Evolutionary conservation across 1,140 invertebrate genomes (phyloP).

Genomic region (Drosophila kurseongensis): DNA sequence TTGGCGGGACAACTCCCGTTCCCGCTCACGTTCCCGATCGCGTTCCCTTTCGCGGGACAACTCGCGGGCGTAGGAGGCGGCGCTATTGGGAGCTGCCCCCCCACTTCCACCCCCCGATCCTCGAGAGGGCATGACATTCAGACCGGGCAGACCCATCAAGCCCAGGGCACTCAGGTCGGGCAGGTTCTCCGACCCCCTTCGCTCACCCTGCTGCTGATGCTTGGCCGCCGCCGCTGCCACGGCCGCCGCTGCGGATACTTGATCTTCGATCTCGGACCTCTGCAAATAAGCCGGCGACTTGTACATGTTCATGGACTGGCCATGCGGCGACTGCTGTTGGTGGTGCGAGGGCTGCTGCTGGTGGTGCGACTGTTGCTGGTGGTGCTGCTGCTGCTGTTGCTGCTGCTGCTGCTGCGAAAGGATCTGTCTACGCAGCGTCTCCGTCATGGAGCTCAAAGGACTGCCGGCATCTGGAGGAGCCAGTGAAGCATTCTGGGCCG

Average conservation of each 20-base stretch:
- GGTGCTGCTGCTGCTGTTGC: constrained; percentile 69
- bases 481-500: constrained; percentile 65
- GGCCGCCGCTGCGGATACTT: constrained; percentile 72
- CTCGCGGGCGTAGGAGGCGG: constrained; percentile 73
- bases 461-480: constrained; percentile 69
- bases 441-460: constrained; percentile 77
- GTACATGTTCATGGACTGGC: constrained; percentile 82
- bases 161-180: constrained; percentile 76
- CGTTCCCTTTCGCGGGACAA: constrained; percentile 65
- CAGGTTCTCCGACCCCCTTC: constrained; percentile 64
- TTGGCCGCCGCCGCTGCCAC: constrained; percentile 66
- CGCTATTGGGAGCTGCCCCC: constrained; percentile 57
- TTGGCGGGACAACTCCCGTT: constrained; percentile 68
- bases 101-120: constrained; percentile 35
- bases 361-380: constrained; percentile 72
- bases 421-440: constrained; percentile 76
- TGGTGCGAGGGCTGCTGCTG: constrained; percentile 72
- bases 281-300: constrained; percentile 80
- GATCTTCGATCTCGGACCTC: constrained; percentile 80
- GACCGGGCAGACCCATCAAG: constrained; percentile 74
- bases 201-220: constrained; percentile 52
- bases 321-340: constrained; percentile 69
- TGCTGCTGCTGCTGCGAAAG: constrained; percentile 75
- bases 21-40: constrained; percentile 69
- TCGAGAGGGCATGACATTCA: constrained; percentile 77